Evolutionary conservation across 2,797 vertebrate genomes (phyloP).

Genomic region (Cygnus olor): DNA sequence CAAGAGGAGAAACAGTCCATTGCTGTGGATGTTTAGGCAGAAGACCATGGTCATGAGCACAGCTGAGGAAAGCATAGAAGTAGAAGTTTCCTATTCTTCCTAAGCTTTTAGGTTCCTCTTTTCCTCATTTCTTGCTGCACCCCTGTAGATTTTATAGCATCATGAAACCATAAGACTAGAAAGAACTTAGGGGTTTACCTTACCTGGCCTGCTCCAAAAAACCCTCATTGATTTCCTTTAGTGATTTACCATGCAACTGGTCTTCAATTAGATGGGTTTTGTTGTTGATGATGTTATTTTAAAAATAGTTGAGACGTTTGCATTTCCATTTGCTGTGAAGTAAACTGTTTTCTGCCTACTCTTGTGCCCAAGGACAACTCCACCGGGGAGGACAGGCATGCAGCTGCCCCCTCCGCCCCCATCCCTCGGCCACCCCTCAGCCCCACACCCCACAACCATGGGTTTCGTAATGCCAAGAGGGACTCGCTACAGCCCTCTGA

Average conservation of each 20-base stretch:
- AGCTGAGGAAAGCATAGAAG: neutral
- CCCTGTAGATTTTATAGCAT: neutral
- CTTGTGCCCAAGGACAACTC: neutral
- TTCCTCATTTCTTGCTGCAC: neutral
- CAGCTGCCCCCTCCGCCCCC: neutral
- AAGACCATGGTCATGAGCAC: neutral
- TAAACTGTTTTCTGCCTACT: neutral
- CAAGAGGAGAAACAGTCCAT: neutral
- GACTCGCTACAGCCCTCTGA: no score
- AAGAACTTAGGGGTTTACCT: neutral
- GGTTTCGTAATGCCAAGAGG: neutral
- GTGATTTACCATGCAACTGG: neutral
- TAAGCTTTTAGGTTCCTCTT: neutral
- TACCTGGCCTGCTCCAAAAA: neutral
- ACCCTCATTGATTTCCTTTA: neutral
- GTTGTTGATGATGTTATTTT: neutral
- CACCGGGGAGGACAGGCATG: neutral
- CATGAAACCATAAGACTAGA: neutral
- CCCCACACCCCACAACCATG: neutral
- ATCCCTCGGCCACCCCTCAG: neutral
- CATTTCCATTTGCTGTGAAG: neutral
- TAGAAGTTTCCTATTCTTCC: neutral
- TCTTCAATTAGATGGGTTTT: neutral
- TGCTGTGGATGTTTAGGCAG: neutral
- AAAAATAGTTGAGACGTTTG: neutral